These are phyloP conservation scores for Abrostola triplasia DNA, from an alignment of 2,888 invertebrate genomes.

Conservation along the genomic window DNA sequence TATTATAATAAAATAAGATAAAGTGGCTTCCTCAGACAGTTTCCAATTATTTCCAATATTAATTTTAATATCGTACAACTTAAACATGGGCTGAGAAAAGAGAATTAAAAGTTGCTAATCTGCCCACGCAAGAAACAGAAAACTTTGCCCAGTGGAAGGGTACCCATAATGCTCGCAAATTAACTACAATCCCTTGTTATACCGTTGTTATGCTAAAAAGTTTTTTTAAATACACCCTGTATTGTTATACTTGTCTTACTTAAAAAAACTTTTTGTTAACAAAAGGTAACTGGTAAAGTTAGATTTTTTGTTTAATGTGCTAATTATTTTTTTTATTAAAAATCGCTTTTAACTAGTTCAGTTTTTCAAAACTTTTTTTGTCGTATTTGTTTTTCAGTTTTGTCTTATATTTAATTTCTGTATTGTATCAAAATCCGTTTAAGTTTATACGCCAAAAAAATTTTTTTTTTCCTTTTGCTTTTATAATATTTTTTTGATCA, in stretches of 20 bases:
- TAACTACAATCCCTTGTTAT: slow-evolving; percentile 22
- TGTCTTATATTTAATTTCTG: too few relatives aligned
- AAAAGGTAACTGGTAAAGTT: neutral
- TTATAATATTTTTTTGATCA: too few relatives aligned
- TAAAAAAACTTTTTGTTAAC: slow-evolving; percentile 3
- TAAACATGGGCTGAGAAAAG: slow-evolving; percentile 5
- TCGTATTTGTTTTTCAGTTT: too few relatives aligned
- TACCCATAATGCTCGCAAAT: slow-evolving; percentile 29
- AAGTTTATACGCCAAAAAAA: too few relatives aligned
- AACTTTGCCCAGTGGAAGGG: slow-evolving; percentile 10
- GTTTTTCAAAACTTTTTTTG: too few relatives aligned
- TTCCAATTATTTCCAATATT: neutral
- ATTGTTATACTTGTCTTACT: slow-evolving; percentile 5
- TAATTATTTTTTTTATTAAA: neutral
- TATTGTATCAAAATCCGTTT: too few relatives aligned
- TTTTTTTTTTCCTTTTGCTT: too few relatives aligned
- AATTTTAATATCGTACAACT: slow-evolving; percentile 6
- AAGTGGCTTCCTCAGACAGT: neutral
- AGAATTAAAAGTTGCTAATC: slow-evolving; percentile 19
- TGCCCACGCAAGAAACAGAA: slow-evolving; percentile 19
- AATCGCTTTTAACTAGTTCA: too few relatives aligned
- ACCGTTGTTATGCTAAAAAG: slow-evolving; percentile 12
- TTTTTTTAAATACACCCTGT: slow-evolving; percentile 14
- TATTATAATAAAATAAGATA: neutral
- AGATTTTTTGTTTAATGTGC: neutral